Conservation (phyloP, 2,797 vertebrate species). For the Gymnothorax reevesii region DNA sequence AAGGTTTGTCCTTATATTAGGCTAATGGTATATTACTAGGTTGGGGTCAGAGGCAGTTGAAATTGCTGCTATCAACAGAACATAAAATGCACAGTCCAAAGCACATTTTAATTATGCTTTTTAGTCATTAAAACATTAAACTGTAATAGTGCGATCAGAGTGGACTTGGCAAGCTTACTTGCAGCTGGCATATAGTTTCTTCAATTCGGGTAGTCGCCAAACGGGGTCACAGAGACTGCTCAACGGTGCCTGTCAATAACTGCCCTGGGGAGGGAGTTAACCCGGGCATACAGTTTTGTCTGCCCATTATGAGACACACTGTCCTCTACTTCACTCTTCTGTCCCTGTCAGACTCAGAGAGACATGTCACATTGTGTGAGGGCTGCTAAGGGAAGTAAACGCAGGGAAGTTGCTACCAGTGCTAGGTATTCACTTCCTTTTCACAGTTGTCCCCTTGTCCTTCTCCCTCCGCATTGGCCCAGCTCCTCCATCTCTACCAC, state of each 20-base stretch:
- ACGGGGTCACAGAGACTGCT: constrained; percentile 3
- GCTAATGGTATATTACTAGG: not conserved
- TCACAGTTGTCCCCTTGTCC: not conserved
- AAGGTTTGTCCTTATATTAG: not conserved
- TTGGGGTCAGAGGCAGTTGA: constrained; percentile 9
- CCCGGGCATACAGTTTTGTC: not conserved
- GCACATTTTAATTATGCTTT: constrained; percentile 7
- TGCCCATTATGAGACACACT: not conserved
- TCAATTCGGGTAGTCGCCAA: not conserved
- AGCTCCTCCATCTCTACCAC: not conserved
- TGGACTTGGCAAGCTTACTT: not conserved
- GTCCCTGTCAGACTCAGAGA: constrained; percentile 3
- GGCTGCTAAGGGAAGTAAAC: not conserved
- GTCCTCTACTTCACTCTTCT: constrained; percentile 2
- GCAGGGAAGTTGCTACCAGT: not conserved
- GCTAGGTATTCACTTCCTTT: not conserved
- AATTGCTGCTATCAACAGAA: constrained; percentile 13
- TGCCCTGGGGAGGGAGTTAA: constrained; percentile 6
- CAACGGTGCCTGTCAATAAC: not conserved
- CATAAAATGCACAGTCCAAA: not conserved
- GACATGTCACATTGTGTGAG: not conserved
- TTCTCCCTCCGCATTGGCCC: not conserved
- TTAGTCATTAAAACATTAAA: not conserved
- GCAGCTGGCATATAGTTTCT: not conserved
- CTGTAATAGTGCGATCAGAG: not conserved